phyloP scores from a whole-genome alignment of 2,797 vertebrate species.

The Oreonectes daqikongensis region DNA sequence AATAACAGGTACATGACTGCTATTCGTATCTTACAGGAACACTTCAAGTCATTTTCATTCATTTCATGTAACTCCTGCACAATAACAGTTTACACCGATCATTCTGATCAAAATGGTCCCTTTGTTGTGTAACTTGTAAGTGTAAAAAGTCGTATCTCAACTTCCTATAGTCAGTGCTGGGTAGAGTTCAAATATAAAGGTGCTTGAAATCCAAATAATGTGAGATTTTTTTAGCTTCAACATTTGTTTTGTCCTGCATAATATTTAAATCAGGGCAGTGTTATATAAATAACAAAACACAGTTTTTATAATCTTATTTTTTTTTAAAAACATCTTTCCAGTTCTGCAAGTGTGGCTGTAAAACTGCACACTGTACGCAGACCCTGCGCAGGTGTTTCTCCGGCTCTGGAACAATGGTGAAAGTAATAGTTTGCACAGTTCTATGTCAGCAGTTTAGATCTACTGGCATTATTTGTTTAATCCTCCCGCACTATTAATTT shows the following conservation, averaged over 20 bases:
- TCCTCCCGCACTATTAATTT: constrained; percentile 71
- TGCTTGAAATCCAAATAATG: too few species aligned
- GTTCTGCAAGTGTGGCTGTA: constrained; percentile 13
- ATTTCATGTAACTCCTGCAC: neutral
- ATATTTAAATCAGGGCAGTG: neutral
- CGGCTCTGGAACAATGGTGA: constrained; percentile 60
- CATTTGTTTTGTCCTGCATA: too few species aligned
- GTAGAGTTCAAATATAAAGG: neutral
- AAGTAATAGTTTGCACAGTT: constrained; percentile 65
- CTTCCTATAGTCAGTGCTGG: neutral
- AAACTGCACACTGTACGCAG: neutral
- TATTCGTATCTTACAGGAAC: constrained; percentile 5
- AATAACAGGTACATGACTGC: constrained; percentile 86
- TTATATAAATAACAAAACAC: neutral
- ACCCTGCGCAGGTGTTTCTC: constrained; percentile 30
- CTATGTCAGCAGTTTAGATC: constrained; percentile 72
- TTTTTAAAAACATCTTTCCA: neutral
- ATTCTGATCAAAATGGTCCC: neutral
- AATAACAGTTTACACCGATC: neutral
- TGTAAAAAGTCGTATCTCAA: too few species aligned
- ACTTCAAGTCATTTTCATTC: neutral
- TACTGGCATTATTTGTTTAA: constrained; percentile 73
- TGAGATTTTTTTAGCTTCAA: too few species aligned
- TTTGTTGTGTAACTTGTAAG: too few species aligned
- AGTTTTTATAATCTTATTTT: neutral